A percentile compares a stretch with the other conserved stretches of the same genome.
Conservation (phyloP, 2,888 invertebrate species). For the Busseola fusca region DNA sequence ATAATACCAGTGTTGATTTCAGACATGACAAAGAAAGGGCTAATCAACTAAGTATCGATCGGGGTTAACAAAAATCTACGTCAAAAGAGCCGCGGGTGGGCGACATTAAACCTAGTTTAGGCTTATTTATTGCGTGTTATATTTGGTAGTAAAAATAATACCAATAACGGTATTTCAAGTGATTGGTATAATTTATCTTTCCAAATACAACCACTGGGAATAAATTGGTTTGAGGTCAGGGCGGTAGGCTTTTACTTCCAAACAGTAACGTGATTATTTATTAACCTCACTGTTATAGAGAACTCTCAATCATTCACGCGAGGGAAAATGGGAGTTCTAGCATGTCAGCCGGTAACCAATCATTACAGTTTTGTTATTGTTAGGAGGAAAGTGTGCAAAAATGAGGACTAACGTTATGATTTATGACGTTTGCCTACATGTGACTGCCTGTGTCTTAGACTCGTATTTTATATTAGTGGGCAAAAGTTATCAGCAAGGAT, state of each 20-base stretch:
- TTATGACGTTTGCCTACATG: background rate
- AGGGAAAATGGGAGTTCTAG: conserved; percentile 14
- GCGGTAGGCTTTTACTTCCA: conserved; percentile 59
- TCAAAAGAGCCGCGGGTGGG: conserved; percentile 42
- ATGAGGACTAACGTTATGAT: background rate
- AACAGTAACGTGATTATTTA: conserved; percentile 48
- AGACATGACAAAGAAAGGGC: conserved; percentile 9
- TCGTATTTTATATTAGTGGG: background rate
- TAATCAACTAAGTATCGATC: conserved; percentile 20
- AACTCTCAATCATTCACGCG: conserved; percentile 35
- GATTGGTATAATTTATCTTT: conserved; percentile 69
- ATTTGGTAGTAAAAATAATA: conserved; percentile 64
- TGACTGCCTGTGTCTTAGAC: background rate
- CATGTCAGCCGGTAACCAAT: conserved; percentile 19
- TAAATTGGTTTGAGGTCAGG: conserved; percentile 65
- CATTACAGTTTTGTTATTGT: conserved; percentile 7
- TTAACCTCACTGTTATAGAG: conserved; percentile 33
- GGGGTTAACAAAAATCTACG: conserved; percentile 43
- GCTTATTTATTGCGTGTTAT: conserved; percentile 60
- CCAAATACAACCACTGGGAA: conserved; percentile 62
- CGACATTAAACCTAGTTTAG: conserved; percentile 52
- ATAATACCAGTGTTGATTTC: background rate
- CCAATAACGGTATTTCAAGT: conserved; percentile 68
- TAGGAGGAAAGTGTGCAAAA: background rate
- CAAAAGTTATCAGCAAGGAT: background rate